These are phyloP conservation scores for Lycaena phlaeas DNA, from an alignment of 2,888 invertebrate genomes.

Conservation along the genomic window DNA sequence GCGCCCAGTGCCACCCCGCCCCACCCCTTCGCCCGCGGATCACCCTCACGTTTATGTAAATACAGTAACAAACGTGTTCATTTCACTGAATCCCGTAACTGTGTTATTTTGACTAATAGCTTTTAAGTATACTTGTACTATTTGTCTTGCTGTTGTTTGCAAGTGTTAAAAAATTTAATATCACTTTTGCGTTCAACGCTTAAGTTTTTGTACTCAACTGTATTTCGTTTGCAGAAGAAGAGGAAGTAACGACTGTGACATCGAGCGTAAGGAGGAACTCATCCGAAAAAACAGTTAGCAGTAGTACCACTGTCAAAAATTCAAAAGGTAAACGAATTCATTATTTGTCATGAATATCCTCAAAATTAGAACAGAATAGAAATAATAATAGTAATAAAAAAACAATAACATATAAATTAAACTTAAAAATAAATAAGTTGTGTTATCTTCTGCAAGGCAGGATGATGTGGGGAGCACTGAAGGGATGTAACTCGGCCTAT, in stretches of 20 bases:
- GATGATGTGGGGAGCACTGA: too few species aligned
- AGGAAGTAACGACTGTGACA: slow-evolving; percentile 62
- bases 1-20: slow-evolving; percentile 26
- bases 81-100: slow-evolving; percentile 53
- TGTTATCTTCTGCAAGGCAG: too few species aligned
- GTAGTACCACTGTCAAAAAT: slow-evolving; percentile 72
- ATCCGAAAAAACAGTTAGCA: slow-evolving; percentile 72
- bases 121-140: slow-evolving; percentile 44
- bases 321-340: slow-evolving; percentile 61
- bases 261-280: slow-evolving; percentile 64
- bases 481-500: too few species aligned
- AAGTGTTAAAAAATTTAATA: slow-evolving; percentile 5
- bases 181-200: neutral
- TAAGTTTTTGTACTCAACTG: neutral
- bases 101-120: slow-evolving; percentile 69
- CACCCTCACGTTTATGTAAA: slow-evolving; percentile 45
- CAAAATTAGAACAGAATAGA: too few species aligned
- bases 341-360: too few species aligned
- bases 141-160: slow-evolving; percentile 55
- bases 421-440: too few species aligned
- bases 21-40: slow-evolving; percentile 21
- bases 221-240: slow-evolving; percentile 47
- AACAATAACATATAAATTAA: too few species aligned
- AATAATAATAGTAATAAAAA: too few species aligned
- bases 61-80: slow-evolving; percentile 48